Percentiles rank a stretch among this genome's conserved stretches.
Evolutionary conservation across 2,888 invertebrate species (phyloP).

Genomic region (Ormyrus pomaceus): DNA sequence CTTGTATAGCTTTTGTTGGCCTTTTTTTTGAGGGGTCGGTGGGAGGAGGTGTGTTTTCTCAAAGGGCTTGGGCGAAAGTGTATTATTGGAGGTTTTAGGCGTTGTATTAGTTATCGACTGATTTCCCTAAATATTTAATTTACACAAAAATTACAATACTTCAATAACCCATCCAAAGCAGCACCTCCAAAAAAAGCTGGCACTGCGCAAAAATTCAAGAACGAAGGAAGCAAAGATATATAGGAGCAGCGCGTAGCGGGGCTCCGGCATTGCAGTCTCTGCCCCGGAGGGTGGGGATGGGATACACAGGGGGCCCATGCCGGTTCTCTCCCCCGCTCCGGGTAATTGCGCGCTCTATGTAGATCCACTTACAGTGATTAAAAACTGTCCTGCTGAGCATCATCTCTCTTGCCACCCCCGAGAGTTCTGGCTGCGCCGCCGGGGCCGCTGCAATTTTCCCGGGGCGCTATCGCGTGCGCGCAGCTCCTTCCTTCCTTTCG

Average conservation of each 20-base stretch:
- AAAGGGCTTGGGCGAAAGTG: too few relatives aligned
- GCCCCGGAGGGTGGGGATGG: neutral
- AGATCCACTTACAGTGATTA: constrained; percentile 77
- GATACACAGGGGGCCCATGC: constrained; percentile 71
- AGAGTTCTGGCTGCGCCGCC: neutral
- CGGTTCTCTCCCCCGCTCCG: constrained; percentile 62
- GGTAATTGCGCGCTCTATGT: constrained; percentile 75
- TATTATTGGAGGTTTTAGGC: too few relatives aligned
- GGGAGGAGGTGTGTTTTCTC: too few relatives aligned
- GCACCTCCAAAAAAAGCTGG: too few relatives aligned
- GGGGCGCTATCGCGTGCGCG: neutral
- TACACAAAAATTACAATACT: too few relatives aligned
- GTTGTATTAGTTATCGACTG: too few relatives aligned
- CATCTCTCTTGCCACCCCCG: constrained; percentile 28
- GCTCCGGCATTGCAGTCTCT: too few relatives aligned
- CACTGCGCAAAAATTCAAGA: too few relatives aligned
- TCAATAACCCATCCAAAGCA: too few relatives aligned
- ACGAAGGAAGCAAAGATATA: too few relatives aligned
- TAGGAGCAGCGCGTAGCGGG: too few relatives aligned
- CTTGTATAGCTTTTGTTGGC: neutral
- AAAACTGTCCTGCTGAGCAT: constrained; percentile 73
- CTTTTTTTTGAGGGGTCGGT: neutral
- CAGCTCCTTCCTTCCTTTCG: neutral
- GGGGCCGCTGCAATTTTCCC: neutral
- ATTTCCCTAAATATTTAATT: too few relatives aligned